Conservation (phyloP, 2,888 invertebrate genomes). For the Scaptomyza caliginosa region DNA sequence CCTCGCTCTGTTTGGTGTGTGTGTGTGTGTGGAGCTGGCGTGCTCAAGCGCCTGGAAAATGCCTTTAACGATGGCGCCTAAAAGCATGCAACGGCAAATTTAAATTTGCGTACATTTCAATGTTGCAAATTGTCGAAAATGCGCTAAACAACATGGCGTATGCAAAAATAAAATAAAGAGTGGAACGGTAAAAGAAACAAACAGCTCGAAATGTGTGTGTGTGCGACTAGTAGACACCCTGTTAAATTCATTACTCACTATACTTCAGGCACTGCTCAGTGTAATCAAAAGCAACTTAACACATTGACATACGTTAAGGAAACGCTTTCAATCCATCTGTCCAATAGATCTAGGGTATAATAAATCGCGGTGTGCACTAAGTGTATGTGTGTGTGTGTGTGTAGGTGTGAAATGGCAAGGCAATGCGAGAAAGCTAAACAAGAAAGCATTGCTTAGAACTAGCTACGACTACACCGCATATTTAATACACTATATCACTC, state of each 20-base stretch:
- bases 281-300: no score
- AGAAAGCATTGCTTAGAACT: neutral
- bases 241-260: no score
- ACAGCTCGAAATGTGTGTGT: slow-evolving; percentile 3
- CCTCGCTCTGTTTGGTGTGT: neutral
- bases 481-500: slow-evolving; percentile 5
- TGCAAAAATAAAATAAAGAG: neutral
- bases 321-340: neutral
- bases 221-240: neutral
- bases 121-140: slow-evolving; percentile 65
- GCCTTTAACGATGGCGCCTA: slow-evolving; percentile 73
- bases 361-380: slow-evolving; percentile 3
- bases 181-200: neutral
- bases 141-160: slow-evolving; percentile 45
- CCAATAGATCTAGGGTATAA: neutral
- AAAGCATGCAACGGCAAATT: slow-evolving; percentile 73
- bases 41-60: slow-evolving; percentile 76
- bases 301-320: neutral
- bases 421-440: slow-evolving; percentile 11
- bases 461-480: neutral
- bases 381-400: neutral
- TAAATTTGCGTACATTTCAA: slow-evolving; percentile 72
- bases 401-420: neutral
- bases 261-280: no score
- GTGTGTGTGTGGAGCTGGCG: slow-evolving; percentile 33